phyloP scores from a whole-genome alignment of 2,888 invertebrate genomes.

The Theretra japonica region DNA sequence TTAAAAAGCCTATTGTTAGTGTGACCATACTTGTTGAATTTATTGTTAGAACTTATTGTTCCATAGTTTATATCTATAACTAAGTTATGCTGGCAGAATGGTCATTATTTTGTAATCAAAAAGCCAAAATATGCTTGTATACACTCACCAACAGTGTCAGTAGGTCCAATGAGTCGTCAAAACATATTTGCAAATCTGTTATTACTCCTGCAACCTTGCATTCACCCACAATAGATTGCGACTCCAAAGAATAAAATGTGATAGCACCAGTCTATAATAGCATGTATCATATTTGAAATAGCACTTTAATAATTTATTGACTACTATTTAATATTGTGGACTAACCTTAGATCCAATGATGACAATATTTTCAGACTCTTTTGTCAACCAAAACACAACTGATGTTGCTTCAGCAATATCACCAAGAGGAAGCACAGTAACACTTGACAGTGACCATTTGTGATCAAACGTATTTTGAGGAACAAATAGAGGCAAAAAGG shows the following conservation, averaged over 20 bases:
- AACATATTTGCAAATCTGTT: slow-evolving; percentile 87
- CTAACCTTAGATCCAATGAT: slow-evolving; percentile 88
- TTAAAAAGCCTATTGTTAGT: slow-evolving; percentile 17
- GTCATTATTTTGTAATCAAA: no score
- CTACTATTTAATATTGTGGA: background rate
- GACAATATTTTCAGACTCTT: slow-evolving; percentile 88
- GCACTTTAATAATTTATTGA: background rate
- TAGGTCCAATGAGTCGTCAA: slow-evolving; percentile 88
- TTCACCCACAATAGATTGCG: slow-evolving; percentile 87
- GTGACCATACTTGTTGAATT: no score
- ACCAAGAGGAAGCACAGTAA: slow-evolving; percentile 74
- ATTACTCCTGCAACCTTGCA: slow-evolving; percentile 87
- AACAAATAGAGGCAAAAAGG: slow-evolving; percentile 76
- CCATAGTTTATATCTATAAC: no score
- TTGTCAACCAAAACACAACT: slow-evolving; percentile 91
- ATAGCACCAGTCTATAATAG: slow-evolving; percentile 83
- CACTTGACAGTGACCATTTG: slow-evolving; percentile 79
- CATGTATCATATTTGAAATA: background rate
- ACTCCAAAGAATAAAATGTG: slow-evolving; percentile 89
- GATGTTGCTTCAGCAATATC: slow-evolving; percentile 82
- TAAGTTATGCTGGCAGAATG: no score
- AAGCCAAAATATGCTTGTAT: no score
- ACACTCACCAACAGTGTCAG: slow-evolving; percentile 74
- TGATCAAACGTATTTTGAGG: slow-evolving; percentile 76
- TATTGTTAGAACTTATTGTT: no score